Percentiles rank a stretch among this genome's conserved stretches.
Evolutionary conservation across 2,797 vertebrate species (phyloP).

Genomic region (Scomberomorus guttatus): DNA sequence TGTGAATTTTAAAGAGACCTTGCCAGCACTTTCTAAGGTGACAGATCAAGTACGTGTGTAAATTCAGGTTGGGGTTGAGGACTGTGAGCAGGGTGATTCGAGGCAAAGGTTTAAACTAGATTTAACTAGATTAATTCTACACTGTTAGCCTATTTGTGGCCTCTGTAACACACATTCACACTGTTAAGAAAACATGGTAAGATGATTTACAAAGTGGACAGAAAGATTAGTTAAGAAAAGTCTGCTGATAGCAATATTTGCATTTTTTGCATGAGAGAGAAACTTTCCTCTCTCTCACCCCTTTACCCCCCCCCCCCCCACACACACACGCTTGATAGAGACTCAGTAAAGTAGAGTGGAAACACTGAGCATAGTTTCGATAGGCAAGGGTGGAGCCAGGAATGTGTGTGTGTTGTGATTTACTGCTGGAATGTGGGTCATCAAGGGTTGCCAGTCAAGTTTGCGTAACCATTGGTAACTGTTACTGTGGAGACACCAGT

Average conservation of each 20-base stretch:
- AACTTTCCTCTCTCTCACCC: background rate
- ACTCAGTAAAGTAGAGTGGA: slow-evolving; percentile 45
- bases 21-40: slow-evolving; percentile 6
- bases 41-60: background rate
- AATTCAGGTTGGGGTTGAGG: background rate
- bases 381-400: slow-evolving; percentile 70
- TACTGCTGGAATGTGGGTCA: slow-evolving; percentile 85
- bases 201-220: background rate
- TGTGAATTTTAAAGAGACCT: background rate
- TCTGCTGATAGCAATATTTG: background rate
- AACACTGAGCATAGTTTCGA: slow-evolving; percentile 72
- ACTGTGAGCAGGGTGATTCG: slow-evolving; percentile 6
- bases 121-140: slow-evolving; percentile 18
- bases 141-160: background rate
- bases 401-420: slow-evolving; percentile 76
- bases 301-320: background rate
- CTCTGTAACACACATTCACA: background rate
- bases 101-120: slow-evolving; percentile 21
- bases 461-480: slow-evolving; percentile 74
- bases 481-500: slow-evolving; percentile 78
- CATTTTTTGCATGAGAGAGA: background rate
- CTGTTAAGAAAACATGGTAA: background rate
- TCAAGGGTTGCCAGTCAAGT: slow-evolving; percentile 62
- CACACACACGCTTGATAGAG: slow-evolving; percentile 34
- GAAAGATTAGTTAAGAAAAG: background rate